These are phyloP conservation scores for Spizaetus ornatus DNA, from an alignment of 2,113 vertebrate genomes.

Conservation along the genomic window DNA sequence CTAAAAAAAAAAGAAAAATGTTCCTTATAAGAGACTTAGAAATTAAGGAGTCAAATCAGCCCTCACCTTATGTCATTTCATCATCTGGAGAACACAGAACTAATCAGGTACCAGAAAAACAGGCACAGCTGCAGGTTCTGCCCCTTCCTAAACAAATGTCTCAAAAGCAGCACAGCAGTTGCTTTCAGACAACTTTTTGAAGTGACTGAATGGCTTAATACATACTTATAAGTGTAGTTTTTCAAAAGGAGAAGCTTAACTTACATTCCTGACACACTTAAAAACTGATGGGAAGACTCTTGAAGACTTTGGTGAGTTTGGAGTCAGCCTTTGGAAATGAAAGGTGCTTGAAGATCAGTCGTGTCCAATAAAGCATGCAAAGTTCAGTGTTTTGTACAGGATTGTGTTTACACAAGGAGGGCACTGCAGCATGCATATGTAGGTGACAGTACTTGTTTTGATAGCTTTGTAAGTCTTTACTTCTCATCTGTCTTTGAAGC, in stretches of 20 bases:
- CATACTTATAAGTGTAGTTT: neutral
- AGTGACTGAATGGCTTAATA: neutral
- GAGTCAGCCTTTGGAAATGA: neutral
- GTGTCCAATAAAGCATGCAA: neutral
- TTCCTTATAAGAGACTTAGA: neutral
- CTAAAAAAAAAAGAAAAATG: rapidly evolving
- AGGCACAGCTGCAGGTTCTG: neutral
- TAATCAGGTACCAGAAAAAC: neutral
- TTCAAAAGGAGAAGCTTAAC: neutral
- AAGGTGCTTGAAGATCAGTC: neutral
- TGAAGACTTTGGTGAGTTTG: neutral
- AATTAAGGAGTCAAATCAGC: neutral
- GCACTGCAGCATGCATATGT: neutral
- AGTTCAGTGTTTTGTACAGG: neutral
- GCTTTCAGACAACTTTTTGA: neutral
- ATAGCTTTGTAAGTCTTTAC: neutral
- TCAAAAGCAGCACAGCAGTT: neutral
- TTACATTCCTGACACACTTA: neutral
- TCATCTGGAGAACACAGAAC: neutral
- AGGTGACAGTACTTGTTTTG: neutral
- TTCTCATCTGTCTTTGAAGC: neutral
- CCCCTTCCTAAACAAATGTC: neutral
- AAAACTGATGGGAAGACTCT: neutral
- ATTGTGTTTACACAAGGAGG: neutral
- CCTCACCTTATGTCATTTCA: neutral